phyloP scores from a whole-genome alignment of 2,113 vertebrate genomes.

The Chaetodon auriga region DNA sequence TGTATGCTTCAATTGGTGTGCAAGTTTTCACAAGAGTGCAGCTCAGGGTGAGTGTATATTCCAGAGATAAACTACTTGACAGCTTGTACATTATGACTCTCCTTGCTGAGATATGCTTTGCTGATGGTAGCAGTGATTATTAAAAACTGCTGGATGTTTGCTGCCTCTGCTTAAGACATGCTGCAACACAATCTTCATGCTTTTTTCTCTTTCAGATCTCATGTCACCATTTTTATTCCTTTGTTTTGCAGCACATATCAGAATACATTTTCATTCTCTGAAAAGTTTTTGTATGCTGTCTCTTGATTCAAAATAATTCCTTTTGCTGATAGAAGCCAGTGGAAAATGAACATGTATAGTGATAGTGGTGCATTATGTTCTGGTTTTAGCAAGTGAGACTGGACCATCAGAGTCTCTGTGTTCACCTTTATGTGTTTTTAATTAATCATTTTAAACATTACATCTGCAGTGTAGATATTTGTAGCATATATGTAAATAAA shows the following conservation, averaged over 20 bases:
- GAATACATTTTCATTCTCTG: slow-evolving; percentile 52
- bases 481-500: neutral
- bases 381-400: neutral
- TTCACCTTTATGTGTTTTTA: neutral
- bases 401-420: neutral
- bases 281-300: slow-evolving; percentile 44
- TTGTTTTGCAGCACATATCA: slow-evolving; percentile 16
- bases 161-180: slow-evolving; percentile 45
- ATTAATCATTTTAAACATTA: neutral
- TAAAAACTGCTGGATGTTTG: slow-evolving; percentile 61
- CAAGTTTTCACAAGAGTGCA: slow-evolving; percentile 11
- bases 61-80: slow-evolving; percentile 73
- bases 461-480: neutral
- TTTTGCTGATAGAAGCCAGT: neutral
- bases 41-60: slow-evolving; percentile 51
- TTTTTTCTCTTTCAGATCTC: slow-evolving; percentile 17
- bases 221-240: slow-evolving; percentile 21
- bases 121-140: slow-evolving; percentile 75
- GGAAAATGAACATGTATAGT: neutral
- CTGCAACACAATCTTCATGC: slow-evolving; percentile 31
- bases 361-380: neutral
- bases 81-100: slow-evolving; percentile 64
- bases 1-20: slow-evolving; percentile 21
- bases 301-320: neutral
- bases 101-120: slow-evolving; percentile 69